These are phyloP conservation scores for Ceryle rudis DNA, from an alignment of 2,797 vertebrate species.

Conservation along the genomic window DNA sequence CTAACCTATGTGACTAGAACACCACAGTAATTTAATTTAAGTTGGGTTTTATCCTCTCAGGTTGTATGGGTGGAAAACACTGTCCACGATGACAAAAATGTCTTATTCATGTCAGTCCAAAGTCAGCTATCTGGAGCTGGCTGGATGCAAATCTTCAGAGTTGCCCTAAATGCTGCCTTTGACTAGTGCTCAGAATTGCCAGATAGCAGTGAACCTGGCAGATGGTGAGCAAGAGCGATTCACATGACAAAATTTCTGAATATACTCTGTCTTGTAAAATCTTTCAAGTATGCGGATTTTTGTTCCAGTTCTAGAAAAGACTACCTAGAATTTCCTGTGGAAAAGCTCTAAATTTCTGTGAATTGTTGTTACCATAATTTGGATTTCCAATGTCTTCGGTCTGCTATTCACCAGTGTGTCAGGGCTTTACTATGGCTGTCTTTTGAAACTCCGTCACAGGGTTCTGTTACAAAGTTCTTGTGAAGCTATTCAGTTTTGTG, in stretches of 20 bases:
- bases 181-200: neutral
- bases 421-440: neutral
- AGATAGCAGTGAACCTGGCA: neutral
- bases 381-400: neutral
- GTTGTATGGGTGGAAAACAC: neutral
- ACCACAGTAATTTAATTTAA: neutral
- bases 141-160: neutral
- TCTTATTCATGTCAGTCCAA: neutral
- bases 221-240: neutral
- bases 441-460: neutral
- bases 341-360: neutral
- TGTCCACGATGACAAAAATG: neutral
- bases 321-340: neutral
- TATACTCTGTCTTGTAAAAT: neutral
- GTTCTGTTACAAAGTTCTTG: neutral
- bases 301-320: neutral
- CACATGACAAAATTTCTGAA: neutral
- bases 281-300: neutral
- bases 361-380: neutral
- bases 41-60: neutral
- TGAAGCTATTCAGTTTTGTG: neutral
- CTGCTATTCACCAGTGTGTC: rapidly evolving
- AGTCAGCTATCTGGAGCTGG: neutral
- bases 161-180: neutral
- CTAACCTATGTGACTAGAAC: neutral